These are phyloP conservation scores for Acronicta psi DNA, from an alignment of 2,888 invertebrate genomes.

Conservation along the genomic window DNA sequence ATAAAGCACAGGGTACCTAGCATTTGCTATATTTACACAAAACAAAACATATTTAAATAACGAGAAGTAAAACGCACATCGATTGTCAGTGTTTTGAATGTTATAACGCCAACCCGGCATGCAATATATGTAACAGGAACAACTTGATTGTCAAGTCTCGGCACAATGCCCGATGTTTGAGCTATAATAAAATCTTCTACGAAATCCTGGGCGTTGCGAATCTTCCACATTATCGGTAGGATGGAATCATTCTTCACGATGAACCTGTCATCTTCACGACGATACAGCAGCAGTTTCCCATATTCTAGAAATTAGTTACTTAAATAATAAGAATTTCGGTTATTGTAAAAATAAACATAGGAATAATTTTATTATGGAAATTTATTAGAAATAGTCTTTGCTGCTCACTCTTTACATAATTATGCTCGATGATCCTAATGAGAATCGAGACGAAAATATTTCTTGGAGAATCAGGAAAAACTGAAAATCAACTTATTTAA, in stretches of 20 bases:
- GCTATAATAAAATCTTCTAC: slow-evolving; percentile 83
- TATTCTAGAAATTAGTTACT: slow-evolving; percentile 72
- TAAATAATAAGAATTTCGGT: no score
- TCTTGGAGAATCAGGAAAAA: no score
- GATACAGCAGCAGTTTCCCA: slow-evolving; percentile 87
- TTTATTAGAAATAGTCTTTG: no score
- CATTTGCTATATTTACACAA: no score
- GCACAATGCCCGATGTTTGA: slow-evolving; percentile 78
- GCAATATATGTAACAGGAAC: slow-evolving; percentile 86
- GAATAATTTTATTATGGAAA: no score
- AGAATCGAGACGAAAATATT: no score
- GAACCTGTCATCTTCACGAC: slow-evolving; percentile 82
- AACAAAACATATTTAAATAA: background rate
- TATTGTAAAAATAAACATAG: no score
- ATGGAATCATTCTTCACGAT: slow-evolving; percentile 89
- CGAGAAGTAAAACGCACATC: slow-evolving; percentile 73
- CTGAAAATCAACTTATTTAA: no score
- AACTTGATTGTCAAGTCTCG: slow-evolving; percentile 80
- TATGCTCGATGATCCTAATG: no score
- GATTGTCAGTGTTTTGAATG: slow-evolving; percentile 75
- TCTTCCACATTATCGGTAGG: slow-evolving; percentile 88
- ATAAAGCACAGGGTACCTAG: no score
- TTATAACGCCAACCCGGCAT: slow-evolving; percentile 77
- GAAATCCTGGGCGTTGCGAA: slow-evolving; percentile 78
- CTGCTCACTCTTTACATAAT: no score